Percentiles rank a stretch among this genome's conserved stretches.
Conservation (phyloP, 2,113 vertebrate genomes). For the chimpanzee (Pan troglodytes) region NHGRI_mPanTro3-v2.1_pri NC_072403.2:95044501-95045000, state of each 20-base stretch:
- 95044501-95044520: neutral
- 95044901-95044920: neutral
- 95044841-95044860: neutral
- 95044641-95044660: neutral
- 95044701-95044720: neutral
- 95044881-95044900: neutral
- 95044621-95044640: conserved; percentile 35
- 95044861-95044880: neutral
- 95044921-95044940: neutral
- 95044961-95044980: neutral
- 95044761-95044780: neutral
- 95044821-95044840: neutral
- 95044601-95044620: conserved; percentile 29
- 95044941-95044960: neutral
- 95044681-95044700: neutral
- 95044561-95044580: neutral
- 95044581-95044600: conserved; percentile 40
- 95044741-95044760: neutral
- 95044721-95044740: neutral
- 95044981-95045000: neutral
- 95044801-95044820: neutral
- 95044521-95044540: conserved; percentile 30
- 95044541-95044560: neutral
- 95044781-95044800: neutral
- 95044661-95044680: conserved; percentile 1